Base-by-base conservation (phyloP, 2,888 invertebrate genomes). In the Alloscopus bannaensis region DNA sequence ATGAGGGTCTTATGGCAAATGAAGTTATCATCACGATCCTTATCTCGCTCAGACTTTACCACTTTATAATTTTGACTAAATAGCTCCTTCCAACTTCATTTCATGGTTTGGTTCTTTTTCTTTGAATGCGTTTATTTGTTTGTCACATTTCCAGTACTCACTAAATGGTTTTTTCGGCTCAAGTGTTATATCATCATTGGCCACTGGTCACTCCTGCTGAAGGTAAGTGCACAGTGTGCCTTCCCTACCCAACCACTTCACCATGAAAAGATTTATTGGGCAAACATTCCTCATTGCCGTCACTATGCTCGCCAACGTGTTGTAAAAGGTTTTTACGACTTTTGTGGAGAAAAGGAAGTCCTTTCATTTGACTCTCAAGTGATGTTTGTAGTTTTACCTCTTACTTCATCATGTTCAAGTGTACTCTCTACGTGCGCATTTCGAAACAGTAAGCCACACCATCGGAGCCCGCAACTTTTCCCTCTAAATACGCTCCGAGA, bases 201-300 rank as follows among this genome's bases (percentile, higher is more conserved):
- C 82, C 80, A 77, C 75, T 82, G 84, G 84, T 85, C 84, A 85
- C 83, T 83, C 80, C 79, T 77, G 64, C 28, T 65, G 36, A 29
- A 18, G 24, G 6, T 18, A 26, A 28, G n/a, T 52, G 36, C 6
- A 36, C 52, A 66, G 24, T 45, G n/a, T 59, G 29, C 26, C 16
- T 64, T 22, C 22, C 47, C n/a, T 16, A 3, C 20, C 22, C 20
- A 68, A 20, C 36, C 55, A 65, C 42, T 64, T 64, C 40, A n/a
- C 24, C 55, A 29, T 72, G 36, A 59, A 47, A 79, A 83, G 85
- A 85, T 85, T 83, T 85, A 83, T 85, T 79, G 71, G 50, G 57
- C 69, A 78, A 80, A 83, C 82, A 79, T 57, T 73, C 60, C 64
- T 40, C 59, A 22, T 28, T 36, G 18, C 47, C 6, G 11, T 47